These are phyloP conservation scores for Moxostoma hubbsi DNA, from an alignment of 2,797 vertebrate species.

Conservation along the genomic window DNA sequence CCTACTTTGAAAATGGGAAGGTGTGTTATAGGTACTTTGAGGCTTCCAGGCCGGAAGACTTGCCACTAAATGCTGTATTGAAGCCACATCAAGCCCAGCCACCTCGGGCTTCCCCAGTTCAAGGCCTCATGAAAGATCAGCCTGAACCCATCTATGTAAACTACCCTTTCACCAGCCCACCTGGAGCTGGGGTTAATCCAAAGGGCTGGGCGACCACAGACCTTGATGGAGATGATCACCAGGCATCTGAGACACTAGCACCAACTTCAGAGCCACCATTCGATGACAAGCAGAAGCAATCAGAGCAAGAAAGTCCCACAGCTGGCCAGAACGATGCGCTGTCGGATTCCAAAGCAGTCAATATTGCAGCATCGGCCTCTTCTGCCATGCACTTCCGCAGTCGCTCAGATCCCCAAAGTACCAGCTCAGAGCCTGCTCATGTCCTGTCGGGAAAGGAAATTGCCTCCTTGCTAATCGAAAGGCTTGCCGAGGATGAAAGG, in stretches of 20 bases:
- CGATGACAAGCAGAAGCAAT: conserved; percentile 35
- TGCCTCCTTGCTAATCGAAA: conserved; percentile 65
- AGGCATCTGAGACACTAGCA: conserved; percentile 40
- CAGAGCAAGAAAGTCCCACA: conserved; percentile 47
- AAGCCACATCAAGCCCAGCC: conserved; percentile 37
- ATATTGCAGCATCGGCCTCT: neutral
- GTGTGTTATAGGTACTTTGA: conserved; percentile 69
- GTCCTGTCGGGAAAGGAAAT: conserved; percentile 64
- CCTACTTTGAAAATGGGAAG: conserved; percentile 71
- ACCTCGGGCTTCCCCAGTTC: conserved; percentile 43
- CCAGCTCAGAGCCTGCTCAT: conserved; percentile 35
- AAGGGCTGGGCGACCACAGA: conserved; percentile 66
- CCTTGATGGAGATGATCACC: conserved; percentile 59
- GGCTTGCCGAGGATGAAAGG: conserved; percentile 64
- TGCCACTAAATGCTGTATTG: conserved; percentile 19
- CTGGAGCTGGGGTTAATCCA: conserved; percentile 32
- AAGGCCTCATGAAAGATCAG: conserved; percentile 47
- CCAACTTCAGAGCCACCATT: conserved; percentile 44
- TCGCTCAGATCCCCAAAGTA: conserved; percentile 63
- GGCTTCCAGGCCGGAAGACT: conserved; percentile 50
- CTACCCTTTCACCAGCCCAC: conserved; percentile 64
- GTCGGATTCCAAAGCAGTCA: conserved; percentile 33
- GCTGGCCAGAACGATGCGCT: conserved; percentile 20
- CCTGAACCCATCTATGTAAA: conserved; percentile 82
- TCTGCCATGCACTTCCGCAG: conserved; percentile 58